These are phyloP conservation scores for Salmo trutta DNA, from an alignment of 2,797 vertebrate species.

Conservation along the genomic window DNA sequence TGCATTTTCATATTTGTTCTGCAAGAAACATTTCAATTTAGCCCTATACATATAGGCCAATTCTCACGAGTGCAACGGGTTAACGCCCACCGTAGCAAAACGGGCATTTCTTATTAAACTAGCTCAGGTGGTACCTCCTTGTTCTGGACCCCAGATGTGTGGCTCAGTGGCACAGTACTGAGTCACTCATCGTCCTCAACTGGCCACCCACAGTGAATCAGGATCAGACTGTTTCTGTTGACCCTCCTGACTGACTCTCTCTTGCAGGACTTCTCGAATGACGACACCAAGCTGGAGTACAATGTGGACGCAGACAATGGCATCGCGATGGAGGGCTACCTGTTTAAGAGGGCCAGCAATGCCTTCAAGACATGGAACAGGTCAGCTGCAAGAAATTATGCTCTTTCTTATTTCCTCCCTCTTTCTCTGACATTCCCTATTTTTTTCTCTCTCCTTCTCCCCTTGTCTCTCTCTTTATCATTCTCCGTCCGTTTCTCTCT, in stretches of 20 bases:
- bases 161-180: background rate
- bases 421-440: conserved; percentile 15
- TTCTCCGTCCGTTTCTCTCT: conserved; percentile 6
- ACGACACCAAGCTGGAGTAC: conserved; percentile 95
- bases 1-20: no score
- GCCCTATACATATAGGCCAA: no score
- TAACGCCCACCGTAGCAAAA: no score
- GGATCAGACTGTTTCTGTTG: background rate
- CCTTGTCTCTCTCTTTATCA: background rate
- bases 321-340: conserved; percentile 97
- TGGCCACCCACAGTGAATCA: background rate
- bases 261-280: conserved; percentile 90
- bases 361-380: conserved; percentile 99
- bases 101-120: no score
- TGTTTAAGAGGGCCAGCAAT: conserved; percentile 98
- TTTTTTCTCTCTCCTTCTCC: background rate
- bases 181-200: background rate
- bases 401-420: background rate
- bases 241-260: background rate
- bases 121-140: no score
- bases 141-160: background rate
- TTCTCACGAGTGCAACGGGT: no score
- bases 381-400: conserved; percentile 62
- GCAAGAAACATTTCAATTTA: no score
- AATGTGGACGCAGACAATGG: conserved; percentile 93